Conservation (phyloP, 1,140 invertebrate species). For the Chionoecetes opilio region DNA sequence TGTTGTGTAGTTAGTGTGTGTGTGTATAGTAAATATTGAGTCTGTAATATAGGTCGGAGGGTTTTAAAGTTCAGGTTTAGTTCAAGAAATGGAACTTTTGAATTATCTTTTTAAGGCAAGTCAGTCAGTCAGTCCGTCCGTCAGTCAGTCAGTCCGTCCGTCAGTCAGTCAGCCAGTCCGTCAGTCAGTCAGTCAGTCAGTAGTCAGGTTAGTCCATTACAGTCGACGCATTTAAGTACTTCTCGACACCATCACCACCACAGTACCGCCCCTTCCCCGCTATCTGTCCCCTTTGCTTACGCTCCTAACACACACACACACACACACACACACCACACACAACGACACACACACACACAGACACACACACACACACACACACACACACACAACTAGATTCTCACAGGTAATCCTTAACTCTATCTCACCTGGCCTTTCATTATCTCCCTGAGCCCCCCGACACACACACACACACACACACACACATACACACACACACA, state of each 20-base stretch:
- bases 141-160: constrained; percentile 52
- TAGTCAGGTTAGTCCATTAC: neutral
- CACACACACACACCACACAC: neutral
- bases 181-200: constrained; percentile 50
- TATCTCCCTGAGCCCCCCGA: neutral
- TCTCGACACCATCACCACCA: neutral
- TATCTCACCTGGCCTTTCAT: constrained; percentile 12
- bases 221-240: neutral
- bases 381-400: constrained; percentile 43
- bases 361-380: constrained; percentile 40
- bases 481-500: constrained; percentile 34
- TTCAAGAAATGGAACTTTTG: neutral
- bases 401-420: neutral
- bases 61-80: neutral
- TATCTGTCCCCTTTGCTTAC: too few relatives aligned
- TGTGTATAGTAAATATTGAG: too few relatives aligned
- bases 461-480: neutral
- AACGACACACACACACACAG: constrained; percentile 36
- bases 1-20: too few relatives aligned
- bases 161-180: constrained; percentile 46
- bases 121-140: constrained; percentile 55
- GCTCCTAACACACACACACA: too few relatives aligned
- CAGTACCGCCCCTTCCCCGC: neutral
- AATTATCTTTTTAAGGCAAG: neutral
- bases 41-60: too few relatives aligned